Evolutionary conservation across 2,797 vertebrate genomes (phyloP).

Genomic region (Merluccius polli): DNA sequence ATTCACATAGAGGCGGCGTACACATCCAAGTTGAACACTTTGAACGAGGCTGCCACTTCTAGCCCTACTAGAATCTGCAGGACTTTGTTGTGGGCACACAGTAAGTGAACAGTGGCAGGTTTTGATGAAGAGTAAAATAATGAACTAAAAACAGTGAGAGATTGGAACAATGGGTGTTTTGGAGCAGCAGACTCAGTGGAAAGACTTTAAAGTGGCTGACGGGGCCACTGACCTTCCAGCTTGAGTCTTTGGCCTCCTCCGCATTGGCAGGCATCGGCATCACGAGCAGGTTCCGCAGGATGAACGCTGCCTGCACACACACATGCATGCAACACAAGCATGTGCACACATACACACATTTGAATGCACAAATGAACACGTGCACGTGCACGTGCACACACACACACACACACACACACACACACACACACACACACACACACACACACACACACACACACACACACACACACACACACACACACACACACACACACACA

Average conservation of each 20-base stretch:
- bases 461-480: constrained; percentile 22
- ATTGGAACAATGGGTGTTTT: constrained; percentile 19
- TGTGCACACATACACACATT: not conserved
- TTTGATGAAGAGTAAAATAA: not conserved
- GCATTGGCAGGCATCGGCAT: constrained; percentile 84
- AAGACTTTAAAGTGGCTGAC: constrained; percentile 56
- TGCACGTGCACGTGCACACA: too few species aligned
- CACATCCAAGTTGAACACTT: not conserved
- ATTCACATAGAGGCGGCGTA: not conserved
- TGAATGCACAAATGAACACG: not conserved
- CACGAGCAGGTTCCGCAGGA: constrained; percentile 95
- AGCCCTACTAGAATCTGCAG: not conserved
- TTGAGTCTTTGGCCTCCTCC: constrained; percentile 78
- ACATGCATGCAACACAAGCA: constrained; percentile 19
- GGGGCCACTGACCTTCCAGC: constrained; percentile 86
- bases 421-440: too few species aligned
- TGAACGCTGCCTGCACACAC: constrained; percentile 85
- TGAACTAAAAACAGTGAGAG: not conserved
- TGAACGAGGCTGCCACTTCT: not conserved
- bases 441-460: constrained; percentile 25
- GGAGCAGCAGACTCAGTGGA: constrained; percentile 46
- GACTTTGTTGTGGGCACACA: not conserved
- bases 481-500: constrained; percentile 16
- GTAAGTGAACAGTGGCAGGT: not conserved
- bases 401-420: too few species aligned